Base-by-base conservation (phyloP, 1,140 invertebrate genomes). In the Anoplolepis gracilipes region DNA sequence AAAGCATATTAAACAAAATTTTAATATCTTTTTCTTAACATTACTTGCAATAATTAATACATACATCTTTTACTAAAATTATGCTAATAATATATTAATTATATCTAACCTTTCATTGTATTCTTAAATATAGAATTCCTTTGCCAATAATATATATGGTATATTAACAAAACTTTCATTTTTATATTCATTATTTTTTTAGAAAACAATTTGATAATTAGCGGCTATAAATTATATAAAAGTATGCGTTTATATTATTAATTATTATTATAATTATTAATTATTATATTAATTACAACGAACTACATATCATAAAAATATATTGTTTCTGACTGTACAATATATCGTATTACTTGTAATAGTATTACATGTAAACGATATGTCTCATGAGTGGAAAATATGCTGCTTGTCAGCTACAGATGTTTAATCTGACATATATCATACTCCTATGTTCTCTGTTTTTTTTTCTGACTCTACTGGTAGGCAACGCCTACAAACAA, bases 401-500 rank as follows among this genome's bases (percentile, higher is more conserved):
- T 77, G 49, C 22, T 73, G 49, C 75, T 78, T 65, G 84, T 85
- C 84, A 81, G 55, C 16, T 81, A 61, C 84, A 85, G 64, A 53
- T 61, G 25, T 53, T 65, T 70, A 65, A 79, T 59, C 75, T 85
- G 76, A 78, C 64, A 78, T 81, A 81, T 30, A 53, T 69, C 84
- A 70, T 49, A 85, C 76, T 30, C 2, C 33, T 81, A 67, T 49
- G 19, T 8, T 59, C 22, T 59, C 16, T 22, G 28, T 11, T 81
- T 69, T 79, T n/a, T 61, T 81, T 61, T 81, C 30, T 85, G 46
- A 85, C 62, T 85, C 39, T 36, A 16, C 30, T 57, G 55, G 64
- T 70, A 69, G 49, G n/a, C 53, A 78, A 79, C 25, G 33, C 16
- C 59, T 46, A 75, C 76, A 85, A 81, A 85, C 55, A 85, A 85